phyloP scores from a whole-genome alignment of 2,113 vertebrate genomes.

The Pteropus alecto region DNA sequence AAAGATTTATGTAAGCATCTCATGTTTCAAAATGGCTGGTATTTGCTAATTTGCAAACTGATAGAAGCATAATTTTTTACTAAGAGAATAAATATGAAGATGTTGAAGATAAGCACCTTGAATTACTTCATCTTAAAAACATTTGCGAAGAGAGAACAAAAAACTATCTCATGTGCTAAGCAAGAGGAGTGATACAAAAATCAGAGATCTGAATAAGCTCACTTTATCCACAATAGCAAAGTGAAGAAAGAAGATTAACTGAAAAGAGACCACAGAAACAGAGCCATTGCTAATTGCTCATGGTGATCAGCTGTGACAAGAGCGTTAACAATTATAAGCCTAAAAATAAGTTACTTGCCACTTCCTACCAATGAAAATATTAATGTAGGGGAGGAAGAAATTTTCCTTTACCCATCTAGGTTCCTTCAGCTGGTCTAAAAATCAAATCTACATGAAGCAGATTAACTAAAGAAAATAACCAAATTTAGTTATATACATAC shows the following conservation, averaged over 20 bases:
- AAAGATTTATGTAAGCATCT: conserved; percentile 50
- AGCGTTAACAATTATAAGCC: not conserved
- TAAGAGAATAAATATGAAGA: conserved; percentile 35
- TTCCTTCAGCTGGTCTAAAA: not conserved
- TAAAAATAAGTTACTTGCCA: not conserved
- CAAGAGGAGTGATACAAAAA: conserved; percentile 47
- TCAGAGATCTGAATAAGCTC: not conserved
- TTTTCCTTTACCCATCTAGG: not conserved
- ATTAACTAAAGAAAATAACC: not conserved
- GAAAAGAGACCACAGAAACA: not conserved
- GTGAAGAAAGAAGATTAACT: not conserved
- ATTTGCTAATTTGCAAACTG: conserved; percentile 59
- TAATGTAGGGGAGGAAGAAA: not conserved
- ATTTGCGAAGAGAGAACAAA: conserved; percentile 48
- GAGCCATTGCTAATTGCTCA: not conserved
- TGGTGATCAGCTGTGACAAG: not conserved
- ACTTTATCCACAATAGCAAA: not conserved
- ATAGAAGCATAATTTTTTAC: conserved; percentile 42
- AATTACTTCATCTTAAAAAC: conserved; percentile 70
- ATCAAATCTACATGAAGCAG: not conserved
- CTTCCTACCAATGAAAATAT: not conserved
- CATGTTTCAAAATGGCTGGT: conserved; percentile 52
- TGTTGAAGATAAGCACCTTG: conserved; percentile 46
- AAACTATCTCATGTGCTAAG: conserved; percentile 46
- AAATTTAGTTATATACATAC: too few species aligned